Percentiles rank a stretch among this genome's conserved stretches.
Evolutionary conservation across 2,113 vertebrate species (phyloP).

Genomic region (Oryzias celebensis): DNA sequence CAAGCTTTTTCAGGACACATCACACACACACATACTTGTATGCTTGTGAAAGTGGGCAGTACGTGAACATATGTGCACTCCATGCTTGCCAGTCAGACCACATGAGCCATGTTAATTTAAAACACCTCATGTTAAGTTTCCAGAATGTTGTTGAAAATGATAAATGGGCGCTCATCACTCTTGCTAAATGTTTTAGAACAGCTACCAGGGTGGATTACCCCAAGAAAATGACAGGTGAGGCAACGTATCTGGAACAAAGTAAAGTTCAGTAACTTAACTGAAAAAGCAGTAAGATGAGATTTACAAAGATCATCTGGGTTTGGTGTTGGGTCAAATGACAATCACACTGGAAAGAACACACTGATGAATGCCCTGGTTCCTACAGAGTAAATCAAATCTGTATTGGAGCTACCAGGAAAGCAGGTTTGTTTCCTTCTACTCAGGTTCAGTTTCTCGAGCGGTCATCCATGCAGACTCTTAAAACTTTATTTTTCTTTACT

Average conservation of each 20-base stretch:
- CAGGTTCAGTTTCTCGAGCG: too few species aligned
- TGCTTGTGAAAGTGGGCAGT: conserved; percentile 12
- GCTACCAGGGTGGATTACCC: not conserved
- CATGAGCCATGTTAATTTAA: conserved; percentile 7
- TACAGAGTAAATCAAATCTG: too few species aligned
- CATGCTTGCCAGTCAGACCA: conserved; percentile 1
- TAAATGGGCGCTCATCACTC: conserved; percentile 37
- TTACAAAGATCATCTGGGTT: too few species aligned
- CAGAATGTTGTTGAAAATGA: conserved; percentile 27
- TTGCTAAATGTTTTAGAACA: not conserved
- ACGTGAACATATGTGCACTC: conserved; percentile 13
- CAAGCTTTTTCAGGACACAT: conserved; percentile 24
- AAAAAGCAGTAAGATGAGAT: too few species aligned
- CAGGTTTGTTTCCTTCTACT: too few species aligned
- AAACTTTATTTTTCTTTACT: too few species aligned
- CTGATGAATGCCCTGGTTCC: too few species aligned
- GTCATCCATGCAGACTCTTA: too few species aligned
- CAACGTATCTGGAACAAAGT: not conserved
- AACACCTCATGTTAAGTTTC: conserved; percentile 26
- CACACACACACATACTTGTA: conserved; percentile 9
- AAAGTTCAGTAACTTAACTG: too few species aligned
- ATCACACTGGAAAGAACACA: too few species aligned
- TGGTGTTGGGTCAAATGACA: too few species aligned
- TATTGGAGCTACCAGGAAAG: too few species aligned
- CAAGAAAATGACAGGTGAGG: not conserved